Percentiles rank a stretch among this genome's conserved stretches.
Conservation (phyloP, 2,888 invertebrate genomes). For the Leptura quadrifasciata region DNA sequence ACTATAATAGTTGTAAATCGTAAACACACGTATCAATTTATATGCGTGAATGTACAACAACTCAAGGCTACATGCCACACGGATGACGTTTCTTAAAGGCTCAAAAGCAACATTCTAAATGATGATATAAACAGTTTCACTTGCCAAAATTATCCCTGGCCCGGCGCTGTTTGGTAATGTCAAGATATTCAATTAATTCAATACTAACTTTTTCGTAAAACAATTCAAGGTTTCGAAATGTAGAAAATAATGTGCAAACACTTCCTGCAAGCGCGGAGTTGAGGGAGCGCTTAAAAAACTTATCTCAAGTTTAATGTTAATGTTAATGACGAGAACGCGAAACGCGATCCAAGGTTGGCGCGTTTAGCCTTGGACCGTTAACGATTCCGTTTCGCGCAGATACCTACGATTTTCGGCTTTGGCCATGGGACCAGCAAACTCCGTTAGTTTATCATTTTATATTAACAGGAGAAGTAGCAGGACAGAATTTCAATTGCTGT, state of each 20-base stretch:
- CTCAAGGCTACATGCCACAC: constrained; percentile 38
- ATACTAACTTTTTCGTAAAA: neutral
- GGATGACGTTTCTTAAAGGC: constrained; percentile 29
- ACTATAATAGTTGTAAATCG: constrained; percentile 16
- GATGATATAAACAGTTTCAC: constrained; percentile 30
- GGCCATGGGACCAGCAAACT: constrained; percentile 52
- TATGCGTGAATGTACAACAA: constrained; percentile 33
- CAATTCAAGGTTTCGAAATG: constrained; percentile 28
- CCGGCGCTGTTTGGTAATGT: neutral
- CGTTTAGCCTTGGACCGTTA: constrained; percentile 63
- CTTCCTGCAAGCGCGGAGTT: constrained; percentile 29
- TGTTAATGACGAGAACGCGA: constrained; percentile 46
- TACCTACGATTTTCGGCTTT: constrained; percentile 43
- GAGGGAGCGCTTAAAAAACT: constrained; percentile 37
- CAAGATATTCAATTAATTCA: constrained; percentile 22
- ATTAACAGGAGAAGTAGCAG: neutral
- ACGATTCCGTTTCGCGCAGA: constrained; percentile 55
- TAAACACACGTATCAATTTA: constrained; percentile 38
- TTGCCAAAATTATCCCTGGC: constrained; percentile 35
- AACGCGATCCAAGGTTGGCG: constrained; percentile 34
- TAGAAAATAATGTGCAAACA: constrained; percentile 9
- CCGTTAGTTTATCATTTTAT: constrained; percentile 51
- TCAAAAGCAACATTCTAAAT: constrained; percentile 5
- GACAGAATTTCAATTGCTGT: constrained; percentile 11
- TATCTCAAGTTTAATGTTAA: constrained; percentile 47